Evolutionary conservation across 2,888 invertebrate genomes (phyloP).

Genomic region (Orthosia incerta): DNA sequence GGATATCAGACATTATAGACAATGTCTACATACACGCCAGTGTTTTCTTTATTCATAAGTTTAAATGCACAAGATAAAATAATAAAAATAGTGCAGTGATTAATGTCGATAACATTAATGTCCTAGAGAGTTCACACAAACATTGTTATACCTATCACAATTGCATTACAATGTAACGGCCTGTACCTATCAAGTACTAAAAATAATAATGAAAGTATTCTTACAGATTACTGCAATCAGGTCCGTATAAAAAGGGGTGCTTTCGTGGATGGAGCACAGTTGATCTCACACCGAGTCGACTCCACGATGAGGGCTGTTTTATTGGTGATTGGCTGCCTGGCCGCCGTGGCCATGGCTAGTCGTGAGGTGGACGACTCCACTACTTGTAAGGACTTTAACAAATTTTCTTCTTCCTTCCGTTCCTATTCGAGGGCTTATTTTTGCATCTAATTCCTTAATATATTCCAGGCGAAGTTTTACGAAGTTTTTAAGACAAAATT

Average conservation of each 20-base stretch:
- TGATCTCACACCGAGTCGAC: constrained; percentile 75
- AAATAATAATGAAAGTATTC: constrained; percentile 36
- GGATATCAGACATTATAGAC: not conserved
- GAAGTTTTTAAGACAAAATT: too few relatives aligned
- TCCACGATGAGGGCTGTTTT: constrained; percentile 83
- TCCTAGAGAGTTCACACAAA: constrained; percentile 37
- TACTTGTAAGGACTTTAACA: constrained; percentile 72
- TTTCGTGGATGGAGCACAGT: constrained; percentile 73
- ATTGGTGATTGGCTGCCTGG: constrained; percentile 79
- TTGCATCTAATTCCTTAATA: not conserved
- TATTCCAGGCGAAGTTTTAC: not conserved
- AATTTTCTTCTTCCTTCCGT: not conserved
- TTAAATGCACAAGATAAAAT: constrained; percentile 11
- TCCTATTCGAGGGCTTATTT: not conserved
- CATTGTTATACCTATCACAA: constrained; percentile 38
- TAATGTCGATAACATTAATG: constrained; percentile 15
- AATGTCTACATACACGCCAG: not conserved
- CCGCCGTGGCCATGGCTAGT: constrained; percentile 81
- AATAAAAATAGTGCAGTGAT: constrained; percentile 16
- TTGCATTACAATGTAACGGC: constrained; percentile 47
- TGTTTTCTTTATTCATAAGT: constrained; percentile 16
- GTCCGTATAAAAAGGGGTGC: constrained; percentile 74
- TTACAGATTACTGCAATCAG: constrained; percentile 38
- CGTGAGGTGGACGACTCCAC: constrained; percentile 76
- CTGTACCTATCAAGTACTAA: constrained; percentile 46